These are phyloP conservation scores for Elysia crispata DNA, from an alignment of 2,888 invertebrate species.

Conservation along the genomic window DNA sequence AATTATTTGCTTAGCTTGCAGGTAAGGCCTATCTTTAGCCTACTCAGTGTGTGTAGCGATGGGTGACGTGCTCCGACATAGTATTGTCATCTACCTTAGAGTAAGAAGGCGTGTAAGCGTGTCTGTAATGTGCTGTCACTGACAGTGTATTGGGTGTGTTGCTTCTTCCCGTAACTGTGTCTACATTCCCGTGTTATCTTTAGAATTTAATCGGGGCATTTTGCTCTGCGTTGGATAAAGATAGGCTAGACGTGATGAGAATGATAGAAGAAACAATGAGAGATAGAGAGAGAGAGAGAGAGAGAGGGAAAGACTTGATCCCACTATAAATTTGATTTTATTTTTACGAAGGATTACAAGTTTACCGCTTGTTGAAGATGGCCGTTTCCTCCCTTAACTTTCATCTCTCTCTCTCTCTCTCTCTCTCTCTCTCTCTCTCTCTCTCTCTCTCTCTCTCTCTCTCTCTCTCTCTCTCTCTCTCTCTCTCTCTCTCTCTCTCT, in stretches of 20 bases:
- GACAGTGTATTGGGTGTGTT: background rate
- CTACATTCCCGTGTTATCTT: background rate
- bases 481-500: too few relatives aligned
- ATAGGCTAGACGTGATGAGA: background rate
- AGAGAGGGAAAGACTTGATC: background rate
- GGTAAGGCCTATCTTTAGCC: too few relatives aligned
- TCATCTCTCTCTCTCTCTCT: background rate
- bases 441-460: conserved; percentile 11
- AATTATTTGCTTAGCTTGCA: too few relatives aligned
- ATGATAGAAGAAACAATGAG: background rate
- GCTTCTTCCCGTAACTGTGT: background rate
- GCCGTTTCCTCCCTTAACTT: background rate
- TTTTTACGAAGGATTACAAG: too few relatives aligned
- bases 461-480: background rate
- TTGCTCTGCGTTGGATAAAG: background rate
- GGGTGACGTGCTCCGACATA: too few relatives aligned
- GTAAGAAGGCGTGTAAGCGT: too few relatives aligned
- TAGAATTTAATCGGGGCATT: background rate
- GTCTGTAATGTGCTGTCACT: too few relatives aligned
- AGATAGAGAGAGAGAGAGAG: background rate
- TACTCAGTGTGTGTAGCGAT: too few relatives aligned
- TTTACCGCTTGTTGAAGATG: too few relatives aligned
- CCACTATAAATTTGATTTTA: too few relatives aligned
- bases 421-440: conserved; percentile 9
- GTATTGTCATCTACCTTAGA: too few relatives aligned